phyloP scores from a whole-genome alignment of 2,113 vertebrate species.

The Nettapus auritus region DNA sequence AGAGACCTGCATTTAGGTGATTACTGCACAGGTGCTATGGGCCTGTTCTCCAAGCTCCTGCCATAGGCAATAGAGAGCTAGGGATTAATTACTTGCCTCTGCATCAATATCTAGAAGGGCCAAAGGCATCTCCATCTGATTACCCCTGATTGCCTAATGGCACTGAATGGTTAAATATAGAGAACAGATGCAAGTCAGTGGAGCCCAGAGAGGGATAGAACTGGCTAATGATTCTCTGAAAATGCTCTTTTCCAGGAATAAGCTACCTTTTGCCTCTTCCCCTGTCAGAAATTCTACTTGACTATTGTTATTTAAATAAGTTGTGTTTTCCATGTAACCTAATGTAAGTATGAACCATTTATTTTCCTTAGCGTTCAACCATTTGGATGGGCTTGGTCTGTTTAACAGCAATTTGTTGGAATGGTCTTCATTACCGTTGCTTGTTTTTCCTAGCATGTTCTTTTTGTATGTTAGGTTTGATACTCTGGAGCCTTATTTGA shows the following conservation, averaged over 20 bases:
- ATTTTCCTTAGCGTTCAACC: background rate
- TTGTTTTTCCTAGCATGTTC: conserved; percentile 24
- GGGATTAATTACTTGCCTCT: background rate
- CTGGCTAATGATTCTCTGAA: background rate
- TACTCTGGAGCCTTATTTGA: background rate
- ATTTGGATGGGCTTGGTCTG: background rate
- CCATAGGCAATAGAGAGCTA: background rate
- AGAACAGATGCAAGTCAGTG: background rate
- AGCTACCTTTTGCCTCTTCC: background rate
- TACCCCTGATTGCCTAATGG: background rate
- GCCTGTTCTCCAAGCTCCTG: background rate
- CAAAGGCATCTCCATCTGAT: background rate
- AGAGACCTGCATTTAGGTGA: background rate
- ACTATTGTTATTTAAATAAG: background rate
- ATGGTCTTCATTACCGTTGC: background rate
- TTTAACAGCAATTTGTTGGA: background rate
- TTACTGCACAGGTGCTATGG: background rate
- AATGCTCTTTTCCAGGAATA: background rate
- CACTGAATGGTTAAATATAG: background rate
- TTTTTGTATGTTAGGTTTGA: background rate
- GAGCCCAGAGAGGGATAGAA: background rate
- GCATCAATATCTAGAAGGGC: background rate
- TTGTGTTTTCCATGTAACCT: background rate
- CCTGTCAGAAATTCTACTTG: background rate
- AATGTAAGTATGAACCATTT: background rate